These are phyloP conservation scores for Anabacerthia variegaticeps DNA, from an alignment of 2,797 vertebrate genomes.

Conservation along the genomic window DNA sequence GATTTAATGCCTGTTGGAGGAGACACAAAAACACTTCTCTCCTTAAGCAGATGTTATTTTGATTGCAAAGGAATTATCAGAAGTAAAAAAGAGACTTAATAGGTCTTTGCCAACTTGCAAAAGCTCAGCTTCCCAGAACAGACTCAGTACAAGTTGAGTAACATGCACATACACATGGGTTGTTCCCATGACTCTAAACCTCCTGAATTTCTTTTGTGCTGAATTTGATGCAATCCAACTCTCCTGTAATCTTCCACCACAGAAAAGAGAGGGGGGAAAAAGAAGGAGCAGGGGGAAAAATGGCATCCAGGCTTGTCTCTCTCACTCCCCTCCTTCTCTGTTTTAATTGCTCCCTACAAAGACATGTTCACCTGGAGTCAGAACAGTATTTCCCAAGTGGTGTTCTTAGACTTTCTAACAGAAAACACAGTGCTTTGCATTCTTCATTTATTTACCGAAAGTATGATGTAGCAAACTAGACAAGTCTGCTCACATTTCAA, in stretches of 20 bases:
- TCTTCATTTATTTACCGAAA: neutral
- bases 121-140: neutral
- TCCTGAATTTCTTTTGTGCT: neutral
- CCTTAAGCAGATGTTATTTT: neutral
- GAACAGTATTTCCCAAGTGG: neutral
- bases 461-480: neutral
- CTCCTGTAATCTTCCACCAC: neutral
- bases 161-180: neutral
- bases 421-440: neutral
- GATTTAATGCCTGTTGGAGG: neutral
- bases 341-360: neutral
- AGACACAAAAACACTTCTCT: neutral
- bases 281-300: neutral
- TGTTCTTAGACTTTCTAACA: neutral
- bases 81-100: neutral
- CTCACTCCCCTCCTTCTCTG: neutral
- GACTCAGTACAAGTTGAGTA: neutral
- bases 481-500: neutral
- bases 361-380: neutral
- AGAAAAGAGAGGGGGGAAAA: fast-evolving
- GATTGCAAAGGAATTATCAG: neutral
- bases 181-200: neutral
- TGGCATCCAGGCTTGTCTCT: neutral
- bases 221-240: neutral
- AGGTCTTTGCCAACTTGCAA: neutral